These are phyloP conservation scores for Phymatocera aterrima DNA, from an alignment of 2,888 invertebrate genomes.

Conservation along the genomic window DNA sequence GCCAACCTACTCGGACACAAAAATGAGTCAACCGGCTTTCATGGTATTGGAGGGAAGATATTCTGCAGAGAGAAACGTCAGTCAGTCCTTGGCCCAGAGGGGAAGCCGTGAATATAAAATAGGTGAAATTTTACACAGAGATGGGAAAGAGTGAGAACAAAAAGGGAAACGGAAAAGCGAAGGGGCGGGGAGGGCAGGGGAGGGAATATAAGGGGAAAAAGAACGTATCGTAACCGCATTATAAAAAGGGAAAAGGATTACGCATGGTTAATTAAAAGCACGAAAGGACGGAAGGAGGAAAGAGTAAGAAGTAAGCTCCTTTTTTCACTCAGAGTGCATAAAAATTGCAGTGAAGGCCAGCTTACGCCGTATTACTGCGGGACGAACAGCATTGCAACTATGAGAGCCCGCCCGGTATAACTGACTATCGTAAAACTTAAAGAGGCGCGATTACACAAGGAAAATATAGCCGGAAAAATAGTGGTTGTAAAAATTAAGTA, in stretches of 20 bases:
- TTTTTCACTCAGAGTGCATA: not conserved
- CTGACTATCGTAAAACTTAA: conserved; percentile 58
- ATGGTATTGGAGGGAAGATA: not conserved
- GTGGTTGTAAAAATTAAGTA: conserved; percentile 36
- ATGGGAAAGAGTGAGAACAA: not conserved
- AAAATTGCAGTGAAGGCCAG: conserved; percentile 17
- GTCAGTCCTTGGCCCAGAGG: too few species aligned
- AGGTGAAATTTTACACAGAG: not conserved
- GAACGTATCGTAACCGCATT: not conserved
- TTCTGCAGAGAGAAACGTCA: not conserved
- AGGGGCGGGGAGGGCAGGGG: too few species aligned
- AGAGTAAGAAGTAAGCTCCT: too few species aligned
- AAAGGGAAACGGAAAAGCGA: not conserved
- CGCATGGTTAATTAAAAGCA: not conserved
- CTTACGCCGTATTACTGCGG: not conserved
- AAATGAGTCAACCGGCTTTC: not conserved
- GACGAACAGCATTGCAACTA: not conserved
- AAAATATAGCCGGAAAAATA: conserved; percentile 55
- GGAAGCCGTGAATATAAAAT: not conserved
- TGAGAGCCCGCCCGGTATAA: conserved; percentile 8
- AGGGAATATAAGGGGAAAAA: too few species aligned
- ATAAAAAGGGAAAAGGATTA: not conserved
- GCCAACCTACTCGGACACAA: not conserved
- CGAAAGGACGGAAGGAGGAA: not conserved
- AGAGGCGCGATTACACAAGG: conserved; percentile 57